phyloP scores from a whole-genome alignment of 2,113 vertebrate genomes.

The Fulmarus glacialis region DNA sequence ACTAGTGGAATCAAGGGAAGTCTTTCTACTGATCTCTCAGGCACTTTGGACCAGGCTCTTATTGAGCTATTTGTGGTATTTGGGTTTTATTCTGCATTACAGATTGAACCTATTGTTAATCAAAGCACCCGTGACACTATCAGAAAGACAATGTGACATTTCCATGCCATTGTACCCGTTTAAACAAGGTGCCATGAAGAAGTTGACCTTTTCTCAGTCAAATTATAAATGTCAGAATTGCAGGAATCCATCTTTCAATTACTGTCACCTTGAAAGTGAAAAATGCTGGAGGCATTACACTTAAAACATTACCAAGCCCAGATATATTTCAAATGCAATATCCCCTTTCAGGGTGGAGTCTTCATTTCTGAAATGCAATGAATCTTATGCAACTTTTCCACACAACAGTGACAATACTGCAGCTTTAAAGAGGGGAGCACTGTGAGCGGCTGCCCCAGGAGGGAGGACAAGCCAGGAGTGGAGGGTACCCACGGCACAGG shows the following conservation, averaged over 20 bases:
- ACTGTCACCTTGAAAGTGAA: slow-evolving; percentile 60
- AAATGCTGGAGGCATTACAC: slow-evolving; percentile 15
- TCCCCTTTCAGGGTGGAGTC: background rate
- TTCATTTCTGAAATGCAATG: background rate
- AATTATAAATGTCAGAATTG: slow-evolving; percentile 69
- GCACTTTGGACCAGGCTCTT: background rate
- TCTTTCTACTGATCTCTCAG: background rate
- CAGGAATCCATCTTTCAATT: slow-evolving; percentile 51
- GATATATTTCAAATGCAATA: slow-evolving; percentile 13
- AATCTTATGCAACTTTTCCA: background rate
- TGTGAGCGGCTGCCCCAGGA: background rate
- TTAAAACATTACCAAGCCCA: slow-evolving; percentile 39
- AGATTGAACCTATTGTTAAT: slow-evolving; percentile 45
- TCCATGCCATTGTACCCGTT: slow-evolving; percentile 5
- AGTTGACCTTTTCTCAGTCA: slow-evolving; percentile 57
- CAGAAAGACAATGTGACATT: slow-evolving; percentile 49
- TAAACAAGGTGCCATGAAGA: slow-evolving; percentile 25
- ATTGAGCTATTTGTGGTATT: background rate
- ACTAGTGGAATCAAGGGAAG: background rate
- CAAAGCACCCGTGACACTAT: slow-evolving; percentile 25
- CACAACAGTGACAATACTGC: background rate
- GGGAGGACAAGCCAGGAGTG: background rate
- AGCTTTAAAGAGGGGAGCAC: background rate
- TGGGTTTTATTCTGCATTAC: slow-evolving; percentile 2
- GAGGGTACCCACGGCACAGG: background rate